Conservation (phyloP, 30 jellyfish, hydroid and myxozoan species). For the Turritopsis rubra region DNA sequence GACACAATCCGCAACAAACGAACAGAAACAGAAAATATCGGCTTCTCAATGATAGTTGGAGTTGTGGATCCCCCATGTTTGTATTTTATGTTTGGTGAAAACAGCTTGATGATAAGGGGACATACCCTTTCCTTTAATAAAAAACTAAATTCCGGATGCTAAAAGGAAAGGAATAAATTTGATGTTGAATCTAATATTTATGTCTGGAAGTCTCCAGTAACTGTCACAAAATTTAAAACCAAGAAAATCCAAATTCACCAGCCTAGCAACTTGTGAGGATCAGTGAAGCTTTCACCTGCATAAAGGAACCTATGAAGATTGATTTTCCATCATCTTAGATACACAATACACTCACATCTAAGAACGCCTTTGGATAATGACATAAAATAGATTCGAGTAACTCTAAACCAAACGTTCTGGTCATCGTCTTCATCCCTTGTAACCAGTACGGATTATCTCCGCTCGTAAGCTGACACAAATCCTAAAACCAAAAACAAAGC, state of each 20-base stretch:
- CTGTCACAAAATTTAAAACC: too few species aligned
- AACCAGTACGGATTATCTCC: conserved; percentile 96
- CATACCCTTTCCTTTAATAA: conserved; percentile 87
- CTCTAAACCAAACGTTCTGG: conserved; percentile 90
- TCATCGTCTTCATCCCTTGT: conserved; percentile 87
- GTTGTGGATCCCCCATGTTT: conserved; percentile 64
- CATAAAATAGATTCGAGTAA: conserved; percentile 73
- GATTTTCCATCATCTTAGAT: too few species aligned
- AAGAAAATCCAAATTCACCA: too few species aligned
- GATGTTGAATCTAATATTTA: background rate
- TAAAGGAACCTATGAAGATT: too few species aligned
- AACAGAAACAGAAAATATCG: conserved; percentile 88
- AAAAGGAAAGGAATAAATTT: background rate
- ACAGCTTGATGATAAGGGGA: conserved; percentile 83
- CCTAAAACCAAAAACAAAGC: conserved; percentile 29
- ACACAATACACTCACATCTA: conserved; percentile 50
- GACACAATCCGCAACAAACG: conserved; percentile 82
- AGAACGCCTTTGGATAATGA: conserved; percentile 81
- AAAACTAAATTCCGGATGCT: conserved; percentile 95
- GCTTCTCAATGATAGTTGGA: conserved; percentile 82
- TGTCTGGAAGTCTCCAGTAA: background rate
- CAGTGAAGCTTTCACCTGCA: too few species aligned
- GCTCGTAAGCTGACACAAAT: conserved; percentile 88
- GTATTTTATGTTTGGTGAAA: conserved; percentile 88
- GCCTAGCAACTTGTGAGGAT: too few species aligned